These are phyloP conservation scores for Bostrychus sinensis DNA, from an alignment of 2,113 vertebrate species.

Conservation along the genomic window DNA sequence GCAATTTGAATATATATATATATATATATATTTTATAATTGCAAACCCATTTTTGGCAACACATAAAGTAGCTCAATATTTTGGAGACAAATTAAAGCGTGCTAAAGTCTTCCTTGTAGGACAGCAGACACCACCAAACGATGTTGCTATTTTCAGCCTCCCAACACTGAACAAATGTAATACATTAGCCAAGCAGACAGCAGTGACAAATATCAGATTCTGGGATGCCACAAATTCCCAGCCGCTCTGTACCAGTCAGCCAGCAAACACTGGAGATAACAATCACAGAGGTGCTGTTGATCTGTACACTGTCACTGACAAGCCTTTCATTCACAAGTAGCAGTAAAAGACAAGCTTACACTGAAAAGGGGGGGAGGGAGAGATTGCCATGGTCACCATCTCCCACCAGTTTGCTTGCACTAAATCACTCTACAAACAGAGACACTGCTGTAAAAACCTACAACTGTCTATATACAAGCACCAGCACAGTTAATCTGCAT, in stretches of 20 bases:
- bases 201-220: conserved; percentile 43
- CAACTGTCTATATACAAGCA: conserved; percentile 24
- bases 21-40: not conserved
- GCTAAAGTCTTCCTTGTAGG: not conserved
- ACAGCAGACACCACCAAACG: conserved; percentile 1
- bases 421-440: conserved; percentile 20
- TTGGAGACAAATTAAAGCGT: conserved; percentile 25
- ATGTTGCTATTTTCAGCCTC: conserved; percentile 47
- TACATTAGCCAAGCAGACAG: conserved; percentile 27
- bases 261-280: conserved; percentile 42
- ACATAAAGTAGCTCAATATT: conserved; percentile 23
- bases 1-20: too few relatives aligned
- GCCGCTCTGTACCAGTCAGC: conserved; percentile 18
- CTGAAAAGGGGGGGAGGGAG: not conserved
- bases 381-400: conserved; percentile 40
- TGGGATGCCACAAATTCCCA: conserved; percentile 32
- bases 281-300: conserved; percentile 44
- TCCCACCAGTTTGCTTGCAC: conserved; percentile 3
- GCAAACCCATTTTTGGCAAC: conserved; percentile 27
- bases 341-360: conserved; percentile 25
- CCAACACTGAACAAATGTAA: conserved; percentile 51
- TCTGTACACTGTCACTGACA: conserved; percentile 28
- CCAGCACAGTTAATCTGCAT: conserved; percentile 32
- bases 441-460: not conserved
- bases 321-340: conserved; percentile 47